phyloP scores from a whole-genome alignment of 2,888 invertebrate species.

The Spialia ferax region DNA sequence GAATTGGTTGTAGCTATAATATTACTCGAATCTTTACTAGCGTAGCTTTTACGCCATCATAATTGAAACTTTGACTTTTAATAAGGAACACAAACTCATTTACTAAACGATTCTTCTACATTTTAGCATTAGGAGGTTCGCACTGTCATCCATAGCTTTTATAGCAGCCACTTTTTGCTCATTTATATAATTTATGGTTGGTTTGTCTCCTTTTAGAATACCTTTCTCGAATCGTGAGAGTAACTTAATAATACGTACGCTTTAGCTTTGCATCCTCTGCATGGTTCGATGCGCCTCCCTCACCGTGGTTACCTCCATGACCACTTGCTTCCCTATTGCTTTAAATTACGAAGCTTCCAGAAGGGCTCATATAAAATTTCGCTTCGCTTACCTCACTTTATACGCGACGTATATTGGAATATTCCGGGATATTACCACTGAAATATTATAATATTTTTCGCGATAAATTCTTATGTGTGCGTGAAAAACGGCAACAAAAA shows the following conservation, averaged over 20 bases:
- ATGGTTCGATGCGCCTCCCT: conserved; percentile 61
- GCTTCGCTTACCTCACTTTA: conserved; percentile 54
- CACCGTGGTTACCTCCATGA: conserved; percentile 54
- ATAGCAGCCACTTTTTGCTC: not conserved
- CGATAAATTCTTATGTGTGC: conserved; percentile 40
- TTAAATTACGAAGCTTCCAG: conserved; percentile 57
- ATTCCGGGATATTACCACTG: conserved; percentile 35
- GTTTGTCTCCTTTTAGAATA: not conserved
- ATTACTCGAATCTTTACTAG: not conserved
- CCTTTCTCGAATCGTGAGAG: conserved; percentile 34
- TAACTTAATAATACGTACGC: conserved; percentile 36
- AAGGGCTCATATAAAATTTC: conserved; percentile 58
- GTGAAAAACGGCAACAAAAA: conserved; percentile 38
- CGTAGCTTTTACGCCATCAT: not conserved
- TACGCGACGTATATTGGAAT: conserved; percentile 41
- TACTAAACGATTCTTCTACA: not conserved
- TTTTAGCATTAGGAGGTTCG: not conserved
- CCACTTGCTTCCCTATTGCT: conserved; percentile 50
- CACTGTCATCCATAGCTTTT: not conserved
- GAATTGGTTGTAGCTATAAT: not conserved
- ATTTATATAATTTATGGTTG: conserved; percentile 7
- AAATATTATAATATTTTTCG: conserved; percentile 40
- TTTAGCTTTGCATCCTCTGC: conserved; percentile 51
- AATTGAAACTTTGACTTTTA: not conserved
- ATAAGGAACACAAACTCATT: not conserved